Percentiles rank a stretch among this genome's conserved stretches.
phyloP scores from a whole-genome alignment of 2,888 invertebrate species.

The Drosophila lutescens region DNA sequence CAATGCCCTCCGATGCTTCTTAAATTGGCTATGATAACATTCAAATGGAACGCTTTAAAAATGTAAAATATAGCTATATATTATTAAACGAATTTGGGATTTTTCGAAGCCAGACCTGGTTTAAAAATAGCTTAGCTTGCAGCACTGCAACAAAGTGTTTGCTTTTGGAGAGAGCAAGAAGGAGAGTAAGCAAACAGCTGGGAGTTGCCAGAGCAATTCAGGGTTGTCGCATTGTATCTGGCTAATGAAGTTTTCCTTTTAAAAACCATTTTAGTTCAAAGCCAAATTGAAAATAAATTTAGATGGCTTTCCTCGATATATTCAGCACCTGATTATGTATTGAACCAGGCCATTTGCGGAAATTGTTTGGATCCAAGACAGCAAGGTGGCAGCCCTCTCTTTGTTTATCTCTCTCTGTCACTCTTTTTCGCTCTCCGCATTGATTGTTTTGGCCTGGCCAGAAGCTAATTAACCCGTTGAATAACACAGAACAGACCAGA shows the following conservation, averaged over 20 bases:
- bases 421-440: conserved; percentile 27
- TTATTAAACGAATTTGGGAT: not conserved
- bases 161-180: conserved; percentile 3
- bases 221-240: conserved; percentile 42
- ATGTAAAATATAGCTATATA: not conserved
- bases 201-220: conserved; percentile 42
- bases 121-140: not conserved
- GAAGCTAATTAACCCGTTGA: conserved; percentile 48
- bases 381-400: conserved; percentile 27
- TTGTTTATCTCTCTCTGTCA: conserved; percentile 1
- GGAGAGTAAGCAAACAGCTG: conserved; percentile 51
- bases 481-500: conserved; percentile 20
- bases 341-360: too few species aligned
- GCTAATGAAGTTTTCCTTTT: not conserved
- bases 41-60: not conserved
- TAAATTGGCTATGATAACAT: not conserved
- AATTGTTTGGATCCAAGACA: conserved; percentile 22
- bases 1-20: too few species aligned
- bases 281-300: not conserved
- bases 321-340: not conserved
- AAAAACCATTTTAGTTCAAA: not conserved
- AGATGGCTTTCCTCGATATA: not conserved
- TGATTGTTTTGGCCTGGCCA: conserved; percentile 52
- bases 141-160: not conserved
- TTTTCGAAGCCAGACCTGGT: not conserved